Conservation (phyloP, 2,797 vertebrate genomes). For the Gallinago stenura region DNA sequence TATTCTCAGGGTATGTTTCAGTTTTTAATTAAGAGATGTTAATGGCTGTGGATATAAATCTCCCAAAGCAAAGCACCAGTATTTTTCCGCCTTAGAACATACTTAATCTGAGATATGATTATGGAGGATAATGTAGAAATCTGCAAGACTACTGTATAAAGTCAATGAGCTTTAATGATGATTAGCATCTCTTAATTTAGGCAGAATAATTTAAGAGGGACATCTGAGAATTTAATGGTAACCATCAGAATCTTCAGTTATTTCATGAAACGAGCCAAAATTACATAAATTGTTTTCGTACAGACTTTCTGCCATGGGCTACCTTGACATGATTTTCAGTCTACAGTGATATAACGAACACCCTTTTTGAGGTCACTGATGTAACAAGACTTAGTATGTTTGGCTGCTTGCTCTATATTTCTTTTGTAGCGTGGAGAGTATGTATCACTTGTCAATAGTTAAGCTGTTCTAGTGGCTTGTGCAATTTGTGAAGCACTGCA, state of each 20-base stretch:
- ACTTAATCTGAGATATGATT: background rate
- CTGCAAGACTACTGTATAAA: background rate
- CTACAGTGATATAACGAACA: fast-evolving
- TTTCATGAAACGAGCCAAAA: background rate
- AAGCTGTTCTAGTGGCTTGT: background rate
- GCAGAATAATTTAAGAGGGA: background rate
- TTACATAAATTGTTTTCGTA: background rate
- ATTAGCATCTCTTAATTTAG: background rate
- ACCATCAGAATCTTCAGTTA: background rate
- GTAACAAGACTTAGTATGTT: background rate
- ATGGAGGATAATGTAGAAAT: background rate
- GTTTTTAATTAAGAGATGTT: background rate
- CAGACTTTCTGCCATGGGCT: background rate
- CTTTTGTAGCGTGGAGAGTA: background rate
- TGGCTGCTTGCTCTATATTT: background rate
- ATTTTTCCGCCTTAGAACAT: background rate
- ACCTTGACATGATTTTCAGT: background rate
- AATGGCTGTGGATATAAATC: background rate
- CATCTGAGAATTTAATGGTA: background rate
- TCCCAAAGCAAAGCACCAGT: background rate
- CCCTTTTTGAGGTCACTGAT: background rate
- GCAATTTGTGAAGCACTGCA: background rate
- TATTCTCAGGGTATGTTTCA: constrained; percentile 91
- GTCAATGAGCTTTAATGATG: background rate
- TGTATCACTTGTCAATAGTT: background rate